Evolutionary conservation across 2,113 vertebrate species (phyloP).

Genomic region (Girardinichthys multiradiatus): DNA sequence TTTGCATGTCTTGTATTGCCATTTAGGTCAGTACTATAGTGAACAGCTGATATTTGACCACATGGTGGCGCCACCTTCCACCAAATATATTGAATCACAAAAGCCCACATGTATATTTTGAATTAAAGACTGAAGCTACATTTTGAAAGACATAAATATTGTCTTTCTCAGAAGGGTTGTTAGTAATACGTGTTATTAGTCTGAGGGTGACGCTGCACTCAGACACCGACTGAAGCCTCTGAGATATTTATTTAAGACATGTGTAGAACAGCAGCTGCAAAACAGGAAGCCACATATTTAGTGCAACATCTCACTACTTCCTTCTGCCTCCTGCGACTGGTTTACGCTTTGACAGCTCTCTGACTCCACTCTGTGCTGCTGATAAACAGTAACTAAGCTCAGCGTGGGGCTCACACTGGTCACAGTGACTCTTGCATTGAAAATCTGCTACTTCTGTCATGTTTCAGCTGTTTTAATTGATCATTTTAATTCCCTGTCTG

Average conservation of each 20-base stretch:
- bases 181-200: too few relatives aligned
- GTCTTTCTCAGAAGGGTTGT: too few relatives aligned
- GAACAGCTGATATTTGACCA: background rate
- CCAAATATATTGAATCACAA: background rate
- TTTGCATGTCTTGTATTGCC: background rate
- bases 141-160: too few relatives aligned
- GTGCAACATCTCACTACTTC: conserved; percentile 26
- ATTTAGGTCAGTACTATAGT: background rate
- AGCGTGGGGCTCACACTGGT: too few relatives aligned
- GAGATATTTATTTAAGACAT: background rate
- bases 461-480: too few relatives aligned
- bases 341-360: background rate
- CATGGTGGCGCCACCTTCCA: conserved; percentile 42
- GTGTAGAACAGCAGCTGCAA: conserved; percentile 22
- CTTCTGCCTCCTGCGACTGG: conserved; percentile 2
- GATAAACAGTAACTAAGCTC: too few relatives aligned
- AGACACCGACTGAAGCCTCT: background rate
- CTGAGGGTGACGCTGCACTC: too few relatives aligned
- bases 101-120: background rate
- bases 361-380: conserved; percentile 1
- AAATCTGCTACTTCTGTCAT: too few relatives aligned
- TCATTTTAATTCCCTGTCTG: too few relatives aligned
- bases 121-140: too few relatives aligned
- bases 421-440: too few relatives aligned
- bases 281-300: conserved; percentile 60